Evolutionary conservation across 2,888 invertebrate genomes (phyloP).

Genomic region (Dicycla oo): DNA sequence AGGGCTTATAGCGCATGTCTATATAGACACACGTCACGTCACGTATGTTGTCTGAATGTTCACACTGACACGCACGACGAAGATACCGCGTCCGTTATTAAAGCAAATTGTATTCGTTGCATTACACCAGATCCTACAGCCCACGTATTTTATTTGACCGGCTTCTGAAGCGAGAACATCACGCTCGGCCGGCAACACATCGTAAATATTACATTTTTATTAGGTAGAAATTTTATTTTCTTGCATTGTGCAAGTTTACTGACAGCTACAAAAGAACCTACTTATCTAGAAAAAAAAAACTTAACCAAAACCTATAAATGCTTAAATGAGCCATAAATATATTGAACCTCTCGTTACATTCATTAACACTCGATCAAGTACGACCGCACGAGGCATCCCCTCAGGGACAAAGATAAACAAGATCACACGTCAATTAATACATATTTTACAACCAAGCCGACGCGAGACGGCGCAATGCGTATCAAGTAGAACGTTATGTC

Average conservation of each 20-base stretch:
- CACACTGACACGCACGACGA: too few relatives aligned
- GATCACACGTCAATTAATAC: slow-evolving; percentile 41
- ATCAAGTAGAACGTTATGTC: slow-evolving; percentile 9
- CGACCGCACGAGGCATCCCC: slow-evolving; percentile 12
- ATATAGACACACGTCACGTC: too few relatives aligned
- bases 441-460: slow-evolving; percentile 34
- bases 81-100: too few relatives aligned
- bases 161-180: too few relatives aligned
- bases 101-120: too few relatives aligned
- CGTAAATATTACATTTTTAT: background rate
- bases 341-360: background rate
- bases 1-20: too few relatives aligned
- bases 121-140: too few relatives aligned
- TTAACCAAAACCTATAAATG: background rate
- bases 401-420: slow-evolving; percentile 41
- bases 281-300: background rate
- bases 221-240: background rate
- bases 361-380: slow-evolving; percentile 29
- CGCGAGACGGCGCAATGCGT: slow-evolving; percentile 31
- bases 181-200: too few relatives aligned
- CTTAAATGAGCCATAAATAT: slow-evolving; percentile 15
- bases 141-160: too few relatives aligned
- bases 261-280: background rate
- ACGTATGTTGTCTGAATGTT: too few relatives aligned
- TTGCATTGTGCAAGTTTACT: background rate